Percentiles rank a stretch among this genome's conserved stretches.
Conservation (phyloP, 2,797 vertebrate species). For the Myripristis murdjan region DNA sequence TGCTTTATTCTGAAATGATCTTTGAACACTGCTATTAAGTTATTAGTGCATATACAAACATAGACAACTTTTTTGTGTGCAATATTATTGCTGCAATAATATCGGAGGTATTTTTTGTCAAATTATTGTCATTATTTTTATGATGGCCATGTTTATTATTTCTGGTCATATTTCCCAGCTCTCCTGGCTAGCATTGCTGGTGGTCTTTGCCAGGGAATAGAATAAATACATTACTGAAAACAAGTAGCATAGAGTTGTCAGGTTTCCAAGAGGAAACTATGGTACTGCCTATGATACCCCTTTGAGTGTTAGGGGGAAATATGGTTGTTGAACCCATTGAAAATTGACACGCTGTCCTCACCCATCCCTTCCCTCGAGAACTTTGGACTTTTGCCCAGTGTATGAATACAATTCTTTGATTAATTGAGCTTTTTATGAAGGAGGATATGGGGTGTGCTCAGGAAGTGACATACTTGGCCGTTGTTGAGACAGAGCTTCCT, state of each 20-base stretch:
- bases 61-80: too few species aligned
- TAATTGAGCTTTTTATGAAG: slow-evolving; percentile 50
- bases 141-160: too few species aligned
- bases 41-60: too few species aligned
- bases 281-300: slow-evolving; percentile 25
- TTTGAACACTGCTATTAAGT: too few species aligned
- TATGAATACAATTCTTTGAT: slow-evolving; percentile 49
- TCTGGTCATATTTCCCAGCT: too few species aligned
- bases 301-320: slow-evolving; percentile 40
- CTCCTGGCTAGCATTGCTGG: slow-evolving; percentile 17
- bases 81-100: too few species aligned
- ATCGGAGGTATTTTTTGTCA: too few species aligned
- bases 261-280: slow-evolving; percentile 34
- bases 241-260: slow-evolving; percentile 11
- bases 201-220: slow-evolving; percentile 22
- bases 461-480: slow-evolving; percentile 73
- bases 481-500: slow-evolving; percentile 74
- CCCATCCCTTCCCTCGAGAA: slow-evolving; percentile 20
- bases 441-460: slow-evolving; percentile 55
- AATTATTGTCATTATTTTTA: too few species aligned
- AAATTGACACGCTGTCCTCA: slow-evolving; percentile 8
- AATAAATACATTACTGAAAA: slow-evolving; percentile 33
- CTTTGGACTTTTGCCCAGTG: slow-evolving; percentile 39
- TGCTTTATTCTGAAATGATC: too few species aligned
- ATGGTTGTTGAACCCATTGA: slow-evolving; percentile 39